Evolutionary conservation across 53 echinoderm and acorn worm species (phyloP).

Genomic region (Hippasteria phrygiana): DNA sequence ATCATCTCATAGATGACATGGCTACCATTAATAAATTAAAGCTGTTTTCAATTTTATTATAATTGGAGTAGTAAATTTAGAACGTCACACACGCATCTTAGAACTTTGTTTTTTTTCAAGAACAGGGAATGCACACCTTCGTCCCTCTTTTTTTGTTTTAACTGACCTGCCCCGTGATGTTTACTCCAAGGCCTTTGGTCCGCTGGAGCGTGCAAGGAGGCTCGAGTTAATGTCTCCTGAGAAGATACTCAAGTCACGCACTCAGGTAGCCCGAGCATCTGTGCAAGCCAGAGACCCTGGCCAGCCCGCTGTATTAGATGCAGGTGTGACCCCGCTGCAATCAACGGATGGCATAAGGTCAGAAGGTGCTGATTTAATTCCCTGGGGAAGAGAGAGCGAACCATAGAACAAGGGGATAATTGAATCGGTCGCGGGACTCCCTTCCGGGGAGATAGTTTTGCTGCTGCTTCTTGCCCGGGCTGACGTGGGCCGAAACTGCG

Average conservation of each 20-base stretch:
- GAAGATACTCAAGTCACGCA: slow-evolving; percentile 56
- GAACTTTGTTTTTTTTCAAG: not conserved
- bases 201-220: slow-evolving; percentile 28
- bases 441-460: not conserved
- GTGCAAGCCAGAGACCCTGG: not conserved
- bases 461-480: not conserved
- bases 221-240: not conserved
- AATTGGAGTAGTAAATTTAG: no score
- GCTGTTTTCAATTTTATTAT: no score
- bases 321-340: slow-evolving; percentile 47
- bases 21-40: no score
- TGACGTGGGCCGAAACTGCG: not conserved
- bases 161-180: slow-evolving; percentile 19
- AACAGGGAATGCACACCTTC: not conserved
- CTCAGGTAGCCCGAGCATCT: not conserved
- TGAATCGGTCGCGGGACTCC: slow-evolving; percentile 27
- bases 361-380: slow-evolving; percentile 64
- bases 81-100: not conserved
- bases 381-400: not conserved
- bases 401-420: slow-evolving; percentile 50
- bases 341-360: slow-evolving; percentile 33
- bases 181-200: slow-evolving; percentile 10
- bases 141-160: not conserved
- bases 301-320: slow-evolving; percentile 5
- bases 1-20: no score